Percentiles rank a stretch among this genome's conserved stretches.
phyloP scores from a whole-genome alignment of 53 echinoderm and acorn worm species.

The Luidia sarsii region DNA sequence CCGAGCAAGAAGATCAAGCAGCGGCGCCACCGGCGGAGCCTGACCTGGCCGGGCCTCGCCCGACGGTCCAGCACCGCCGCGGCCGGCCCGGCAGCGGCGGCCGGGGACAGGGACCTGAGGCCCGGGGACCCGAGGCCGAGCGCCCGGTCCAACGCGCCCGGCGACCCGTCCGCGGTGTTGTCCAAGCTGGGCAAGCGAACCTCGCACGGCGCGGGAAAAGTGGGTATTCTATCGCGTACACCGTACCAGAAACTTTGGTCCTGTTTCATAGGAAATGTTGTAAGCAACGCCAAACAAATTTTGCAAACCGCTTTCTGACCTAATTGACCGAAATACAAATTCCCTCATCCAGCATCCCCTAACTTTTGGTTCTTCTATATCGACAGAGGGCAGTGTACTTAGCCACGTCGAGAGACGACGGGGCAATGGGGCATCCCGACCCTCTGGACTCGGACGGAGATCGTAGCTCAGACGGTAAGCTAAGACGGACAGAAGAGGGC shows the following conservation, averaged over 20 bases:
- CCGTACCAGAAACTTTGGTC: background rate
- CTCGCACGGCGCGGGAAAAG: background rate
- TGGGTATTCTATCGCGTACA: background rate
- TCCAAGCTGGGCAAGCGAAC: background rate
- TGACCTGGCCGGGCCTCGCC: conserved; percentile 20
- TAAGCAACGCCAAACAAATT: no score
- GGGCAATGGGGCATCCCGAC: no score
- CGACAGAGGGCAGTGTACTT: conserved; percentile 20
- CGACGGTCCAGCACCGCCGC: background rate
- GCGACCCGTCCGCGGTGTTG: background rate
- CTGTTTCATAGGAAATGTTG: no score
- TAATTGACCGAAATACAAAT: no score
- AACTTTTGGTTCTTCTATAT: background rate
- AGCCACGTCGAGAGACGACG: background rate
- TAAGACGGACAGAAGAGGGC: no score
- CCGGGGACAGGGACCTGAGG: background rate
- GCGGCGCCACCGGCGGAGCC: conserved; percentile 6
- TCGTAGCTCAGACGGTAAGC: no score
- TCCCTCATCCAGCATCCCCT: no score
- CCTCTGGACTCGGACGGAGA: no score
- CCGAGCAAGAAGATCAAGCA: conserved; percentile 17
- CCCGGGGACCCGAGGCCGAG: background rate
- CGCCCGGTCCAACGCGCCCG: background rate
- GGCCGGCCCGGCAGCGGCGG: background rate
- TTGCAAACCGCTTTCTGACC: no score